Base-by-base conservation (phyloP, 2,113 vertebrate genomes). In the Scomber colias region DNA sequence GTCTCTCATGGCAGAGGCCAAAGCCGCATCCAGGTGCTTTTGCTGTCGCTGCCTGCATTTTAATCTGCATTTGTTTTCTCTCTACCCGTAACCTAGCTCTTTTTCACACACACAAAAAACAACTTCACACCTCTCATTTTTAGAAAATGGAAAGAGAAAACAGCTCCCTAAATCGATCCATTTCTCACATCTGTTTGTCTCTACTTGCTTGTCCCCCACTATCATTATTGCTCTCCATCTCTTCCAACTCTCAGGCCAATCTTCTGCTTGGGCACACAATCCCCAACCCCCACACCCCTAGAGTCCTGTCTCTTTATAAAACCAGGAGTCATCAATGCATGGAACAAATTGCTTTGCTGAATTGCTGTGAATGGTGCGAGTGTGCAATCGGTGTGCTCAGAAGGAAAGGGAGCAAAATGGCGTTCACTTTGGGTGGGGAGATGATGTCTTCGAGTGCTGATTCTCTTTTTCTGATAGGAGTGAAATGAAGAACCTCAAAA, bases 311-410 rank as follows among this genome's bases (percentile, higher is more conserved):
- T 89, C 74, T 83, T 81, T 45, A 87, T 17, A 81, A 78, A 48
- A 88, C 75, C 45, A 16, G 27, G 24, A 76, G 77, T 75, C 64
- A 75, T 89, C 78, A 89, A 84, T 82, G 82, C 77, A 85, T 35
- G 75, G 81, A 81, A 87, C 62, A 91, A 92, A 93, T 80, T 81
- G 79, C 76, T 87, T 70, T 54, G 76, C 40, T 57, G 92, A 91
- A 93, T 78, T 91, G 89, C 87, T 74, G 69, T 64, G 79, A 90
- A 91, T 73, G 88, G 81, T 68, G 65, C 31, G 17, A 64, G 71
- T 72, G 75, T 48, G 63, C 35, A 56, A 79, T 87, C 63, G 13
- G 51, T 63, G 69, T 59, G 53, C 70, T 85, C 71, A 17, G 81
- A 78, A 53, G 46, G 74, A 85, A 10, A 79, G 15, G 66, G 55